These are phyloP conservation scores for Pyrrhosoma nymphula DNA, from an alignment of 2,888 invertebrate species.

Conservation along the genomic window DNA sequence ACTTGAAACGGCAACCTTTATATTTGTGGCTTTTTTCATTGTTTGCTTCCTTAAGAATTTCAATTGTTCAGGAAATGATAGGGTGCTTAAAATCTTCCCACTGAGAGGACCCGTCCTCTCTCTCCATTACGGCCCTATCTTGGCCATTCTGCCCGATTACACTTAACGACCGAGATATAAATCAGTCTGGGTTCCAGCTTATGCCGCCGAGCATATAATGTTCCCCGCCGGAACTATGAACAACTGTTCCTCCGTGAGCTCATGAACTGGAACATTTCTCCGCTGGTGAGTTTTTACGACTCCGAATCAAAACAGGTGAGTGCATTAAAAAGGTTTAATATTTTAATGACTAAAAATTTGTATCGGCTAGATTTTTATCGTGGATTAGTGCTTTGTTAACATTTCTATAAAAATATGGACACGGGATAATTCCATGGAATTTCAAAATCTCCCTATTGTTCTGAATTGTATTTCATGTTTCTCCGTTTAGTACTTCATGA, in stretches of 20 bases:
- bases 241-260: neutral
- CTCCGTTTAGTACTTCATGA: neutral
- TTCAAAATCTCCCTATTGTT: neutral
- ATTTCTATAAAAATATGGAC: neutral
- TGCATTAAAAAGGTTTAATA: neutral
- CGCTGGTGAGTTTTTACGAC: neutral
- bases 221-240: neutral
- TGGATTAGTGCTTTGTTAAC: neutral
- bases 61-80: slow-evolving; percentile 16
- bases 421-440: neutral
- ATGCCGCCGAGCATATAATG: slow-evolving; percentile 32
- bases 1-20: neutral
- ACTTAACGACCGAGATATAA: slow-evolving; percentile 36
- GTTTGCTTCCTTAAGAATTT: neutral
- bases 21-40: neutral
- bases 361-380: neutral
- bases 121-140: slow-evolving; percentile 33
- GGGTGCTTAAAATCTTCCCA: slow-evolving; percentile 31
- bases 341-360: neutral
- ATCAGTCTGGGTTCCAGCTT: slow-evolving; percentile 28
- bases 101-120: neutral
- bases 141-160: slow-evolving; percentile 36
- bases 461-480: neutral
- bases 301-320: neutral
- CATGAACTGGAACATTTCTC: neutral